A percentile compares a stretch with the other conserved stretches of the same genome.
Evolutionary conservation across 2,888 invertebrate genomes (phyloP).

Genomic region (Andricus curvator): DNA sequence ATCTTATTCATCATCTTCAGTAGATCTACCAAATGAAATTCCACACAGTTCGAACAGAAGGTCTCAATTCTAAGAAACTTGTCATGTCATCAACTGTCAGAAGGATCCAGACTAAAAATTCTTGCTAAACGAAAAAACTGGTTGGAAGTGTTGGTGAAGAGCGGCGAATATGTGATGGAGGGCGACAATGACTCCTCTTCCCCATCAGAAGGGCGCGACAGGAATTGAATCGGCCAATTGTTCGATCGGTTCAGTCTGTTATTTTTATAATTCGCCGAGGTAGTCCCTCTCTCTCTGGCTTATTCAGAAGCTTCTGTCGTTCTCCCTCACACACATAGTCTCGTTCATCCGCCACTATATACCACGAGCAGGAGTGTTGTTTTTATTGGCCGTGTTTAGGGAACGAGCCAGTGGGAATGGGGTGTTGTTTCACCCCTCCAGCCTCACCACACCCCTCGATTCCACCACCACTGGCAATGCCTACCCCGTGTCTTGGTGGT

Average conservation of each 20-base stretch:
- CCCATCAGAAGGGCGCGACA: slow-evolving; percentile 53
- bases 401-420: slow-evolving; percentile 68
- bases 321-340: slow-evolving; percentile 41
- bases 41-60: neutral
- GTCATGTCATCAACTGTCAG: slow-evolving; percentile 30
- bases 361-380: slow-evolving; percentile 66
- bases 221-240: slow-evolving; percentile 72
- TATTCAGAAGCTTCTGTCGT: slow-evolving; percentile 49
- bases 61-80: neutral
- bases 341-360: slow-evolving; percentile 49
- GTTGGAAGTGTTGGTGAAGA: slow-evolving; percentile 22
- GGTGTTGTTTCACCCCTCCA: slow-evolving; percentile 76
- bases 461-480: slow-evolving; percentile 60
- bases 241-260: slow-evolving; percentile 73
- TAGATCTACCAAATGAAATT: too few relatives aligned
- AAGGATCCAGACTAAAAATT: neutral
- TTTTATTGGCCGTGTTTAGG: slow-evolving; percentile 74
- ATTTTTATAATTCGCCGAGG: slow-evolving; percentile 75
- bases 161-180: slow-evolving; percentile 12
- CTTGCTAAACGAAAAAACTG: slow-evolving; percentile 8
- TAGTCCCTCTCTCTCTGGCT: slow-evolving; percentile 54
- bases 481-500: slow-evolving; percentile 54
- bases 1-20: too few relatives aligned
- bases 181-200: slow-evolving; percentile 37
- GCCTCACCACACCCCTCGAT: slow-evolving; percentile 53